Evolutionary conservation across 2,797 vertebrate genomes (phyloP), one percentile per base, ranked within the genome.

Genomic region (Ptychobarbus kaznakovi): DNA sequence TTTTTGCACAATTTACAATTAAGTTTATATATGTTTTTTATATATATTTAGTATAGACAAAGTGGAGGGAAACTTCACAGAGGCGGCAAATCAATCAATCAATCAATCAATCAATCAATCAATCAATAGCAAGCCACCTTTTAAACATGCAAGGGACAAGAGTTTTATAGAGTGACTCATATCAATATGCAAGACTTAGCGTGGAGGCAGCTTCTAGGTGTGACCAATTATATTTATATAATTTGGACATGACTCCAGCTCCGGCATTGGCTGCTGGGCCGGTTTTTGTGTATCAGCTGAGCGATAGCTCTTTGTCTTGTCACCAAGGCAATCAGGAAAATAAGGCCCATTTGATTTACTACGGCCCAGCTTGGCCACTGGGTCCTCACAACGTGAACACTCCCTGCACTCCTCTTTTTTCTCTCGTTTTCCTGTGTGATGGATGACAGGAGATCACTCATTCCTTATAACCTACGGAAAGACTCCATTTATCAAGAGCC

Each of bases 371-470:
- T 85, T 28, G 80, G 82, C 86, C 86, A 70, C 72, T 84, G 73
- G 76, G 74, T 73, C 81, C 35, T 74, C 61, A 46, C 16, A 77
- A 32, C 11, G 6, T 22, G 68, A 80, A 88, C 82, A 76, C 81
- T 87, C 65, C 68, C 76, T 63, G 35, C 18, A 40, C 87, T 87
- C 61, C 61, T 86, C 65, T 86, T 88, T 87, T 88, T 86, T 88
- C 81, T 82, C 44, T 56, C 85, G 72, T 88, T 89, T 92, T 83
- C 9, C 85, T 83, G 77, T 83, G 86, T 94, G 93, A 95, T 93
- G 89, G 91, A 95, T 95, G 90, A 89, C 89, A 89, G 86, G 84
- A 89, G 89, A 94, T 93, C 91, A 88, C 82, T 94, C 93, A 93
- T 94, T 93, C 89, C 89, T 94, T 93, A 92, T 90, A 87, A 91